Evolutionary conservation across 2,797 vertebrate species (phyloP), one percentile per base, ranked within the genome.

Genomic region (Myripristis murdjan): DNA sequence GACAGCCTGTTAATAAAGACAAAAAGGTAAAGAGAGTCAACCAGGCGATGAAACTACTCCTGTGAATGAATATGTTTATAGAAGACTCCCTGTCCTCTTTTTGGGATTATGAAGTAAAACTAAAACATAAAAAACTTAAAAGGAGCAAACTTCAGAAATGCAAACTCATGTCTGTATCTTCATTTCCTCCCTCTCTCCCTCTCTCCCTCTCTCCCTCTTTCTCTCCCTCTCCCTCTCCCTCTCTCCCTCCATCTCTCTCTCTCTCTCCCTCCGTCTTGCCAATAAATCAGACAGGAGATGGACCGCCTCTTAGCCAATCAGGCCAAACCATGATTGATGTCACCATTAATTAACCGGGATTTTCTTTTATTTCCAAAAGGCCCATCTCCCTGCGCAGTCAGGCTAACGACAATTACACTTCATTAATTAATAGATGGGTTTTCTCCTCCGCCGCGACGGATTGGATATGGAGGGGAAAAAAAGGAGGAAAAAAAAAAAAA

Each of bases 341-440:
- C 62, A 49, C 72, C 71, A 81, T 89, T 90, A 87, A 91, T 90
- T 88, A 91, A 70, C 64, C 49, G 51, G 71, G 81, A 80, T 87
- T 88, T 90, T 85, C 81, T 81, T 89, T 86, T 82, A 84, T 87
- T 89, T 87, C 79, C 67, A 73, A 77, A 81, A 81, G 77, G 65
- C 77, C 75, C 78, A 78, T 88, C 75, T 81, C 71, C 63, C 66
- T 52, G 67, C 63, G 76, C 54, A 59, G 76, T 60, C 65, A 55
- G 62, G 68, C 79, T 78, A 84, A 81, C 72, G 76, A 83, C 74
- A 74, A 81, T 83, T 77, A 79, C 78, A 83, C 58, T 79, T 73
- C 62, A 64, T 71, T 63, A 77, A 70, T 81, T 85, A 87, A 86
- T 77, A 71, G 76, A 85, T 83, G 70, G 64, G 65, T 67, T 71